These are phyloP conservation scores for Diceros bicornis DNA, from an alignment of 2,797 vertebrate genomes.

Conservation along the genomic window DNA sequence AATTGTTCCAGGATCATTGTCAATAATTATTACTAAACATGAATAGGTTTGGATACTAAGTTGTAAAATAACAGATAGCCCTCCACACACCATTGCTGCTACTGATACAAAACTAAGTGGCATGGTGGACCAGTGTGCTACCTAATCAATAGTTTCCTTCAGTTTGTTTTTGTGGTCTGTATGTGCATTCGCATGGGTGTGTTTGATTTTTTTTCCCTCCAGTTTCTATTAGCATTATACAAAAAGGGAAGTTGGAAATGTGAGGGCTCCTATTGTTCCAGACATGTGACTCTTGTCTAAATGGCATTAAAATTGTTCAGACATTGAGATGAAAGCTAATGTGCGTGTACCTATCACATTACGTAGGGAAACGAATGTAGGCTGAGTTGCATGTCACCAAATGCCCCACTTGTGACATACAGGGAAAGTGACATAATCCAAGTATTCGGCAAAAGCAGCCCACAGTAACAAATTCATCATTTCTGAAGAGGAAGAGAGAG, in stretches of 20 bases:
- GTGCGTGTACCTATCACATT: slow-evolving; percentile 67
- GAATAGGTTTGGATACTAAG: slow-evolving; percentile 52
- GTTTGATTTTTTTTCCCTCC: neutral
- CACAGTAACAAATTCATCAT: slow-evolving; percentile 86
- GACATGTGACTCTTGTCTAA: slow-evolving; percentile 76
- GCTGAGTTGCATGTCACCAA: slow-evolving; percentile 79
- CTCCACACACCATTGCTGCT: neutral
- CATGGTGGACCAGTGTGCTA: neutral
- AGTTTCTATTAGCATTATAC: slow-evolving; percentile 52
- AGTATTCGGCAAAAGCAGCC: slow-evolving; percentile 84
- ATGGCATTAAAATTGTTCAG: slow-evolving; percentile 71
- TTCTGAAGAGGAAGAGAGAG: slow-evolving; percentile 87
- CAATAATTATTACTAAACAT: slow-evolving; percentile 69
- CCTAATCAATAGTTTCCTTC: neutral
- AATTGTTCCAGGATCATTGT: slow-evolving; percentile 63
- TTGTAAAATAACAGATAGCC: slow-evolving; percentile 45
- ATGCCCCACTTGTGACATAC: slow-evolving; percentile 83
- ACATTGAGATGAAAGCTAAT: slow-evolving; percentile 79
- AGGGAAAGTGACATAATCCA: slow-evolving; percentile 85
- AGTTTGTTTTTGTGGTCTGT: slow-evolving; percentile 44
- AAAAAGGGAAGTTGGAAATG: slow-evolving; percentile 80
- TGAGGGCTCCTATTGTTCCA: slow-evolving; percentile 65
- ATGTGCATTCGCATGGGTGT: neutral
- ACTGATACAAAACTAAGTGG: neutral
- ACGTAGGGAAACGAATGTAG: slow-evolving; percentile 80